Evolutionary conservation across 1,140 invertebrate genomes (phyloP), one percentile per base, ranked within the genome.

Genomic region (Caenorhabditis remanei): DNA sequence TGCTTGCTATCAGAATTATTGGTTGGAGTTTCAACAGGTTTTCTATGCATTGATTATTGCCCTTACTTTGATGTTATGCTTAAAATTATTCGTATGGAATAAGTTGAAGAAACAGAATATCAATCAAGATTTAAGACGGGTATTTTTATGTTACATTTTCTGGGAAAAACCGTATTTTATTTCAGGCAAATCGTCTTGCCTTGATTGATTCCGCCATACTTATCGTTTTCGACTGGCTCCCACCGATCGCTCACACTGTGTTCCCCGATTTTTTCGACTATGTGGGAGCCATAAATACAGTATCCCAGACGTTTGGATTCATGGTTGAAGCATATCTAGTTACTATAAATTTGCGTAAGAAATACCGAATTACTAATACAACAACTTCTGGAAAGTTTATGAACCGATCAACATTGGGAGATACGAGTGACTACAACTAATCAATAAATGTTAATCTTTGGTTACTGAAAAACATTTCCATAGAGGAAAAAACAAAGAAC

Each of bases 11-110:
- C 56, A 58, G n/a, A 58, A n/a, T 16, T 58, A 58, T n/a, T 63
- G 61, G 61, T 13, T 63, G 24, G 24, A 5, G 5, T 63, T 9
- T 14, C 9, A 24, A 11, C 21, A 63, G 32, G 24, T 63, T 4
- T 24, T 63, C 21, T 63, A 63, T 40, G 19, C 61, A 13, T 14
- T 63, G 61, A 63, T 63, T 63, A 32, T 63, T 8, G 11, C 11
- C 6, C 14, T 63, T 0, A 32, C 61, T 8, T 13, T 63, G 19
- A 32, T 63, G 24, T 32, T 63, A 11, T 24, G 9, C 4, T 14
- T 63, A 14, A 63, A 63, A 40, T 11, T 63, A 63, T 63, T 63
- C 13, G 21, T 63, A 9, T 63, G 61, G 61, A 63, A 63, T 32
- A 63, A 32, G 61, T 63, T 11, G 1, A 63, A 63, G 24, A 63